Evolutionary conservation across 2,797 vertebrate genomes (phyloP), one percentile per base, ranked within the genome.

Genomic region (Acanthiza pusilla): DNA sequence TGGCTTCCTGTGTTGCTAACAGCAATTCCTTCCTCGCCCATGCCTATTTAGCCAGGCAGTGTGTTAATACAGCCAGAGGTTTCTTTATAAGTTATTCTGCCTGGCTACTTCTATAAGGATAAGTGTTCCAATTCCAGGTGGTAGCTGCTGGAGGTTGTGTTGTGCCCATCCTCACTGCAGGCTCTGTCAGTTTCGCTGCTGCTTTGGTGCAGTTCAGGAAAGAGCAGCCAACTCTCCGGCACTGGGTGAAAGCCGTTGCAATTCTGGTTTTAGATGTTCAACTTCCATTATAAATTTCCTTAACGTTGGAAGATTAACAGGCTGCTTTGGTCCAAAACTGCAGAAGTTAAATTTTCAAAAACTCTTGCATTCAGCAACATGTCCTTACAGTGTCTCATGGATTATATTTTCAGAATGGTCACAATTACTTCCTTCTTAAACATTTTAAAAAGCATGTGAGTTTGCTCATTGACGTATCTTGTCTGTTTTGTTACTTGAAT

Each of bases 171-270:
- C 16, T 72, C 25, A 9, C 29, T 78, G 50, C 66, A 78, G 66
- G 22, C 23, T 61, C 55, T n/a, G 0, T 54, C 53, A 60, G 13
- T 32, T 16, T 13, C 0, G 0, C 50, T 54, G 43, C 34, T 61
- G 50, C 58, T 87, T 61, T 72, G 38, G 19, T 55, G 55, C 22
- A 51, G 54, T 48, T 75, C 72, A 54, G 80, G 53, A 71, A 60
- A 22, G 72, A 55, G 36, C 13, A 27, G 43, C 61, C 60, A 70
- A 5, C 30, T 19, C 26, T 60, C 48, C 40, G 60, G 70, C 25
- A 3, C 0, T 15, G 55, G 8, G 30, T 68, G 58, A 53, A 77
- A 71, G 26, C 58, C 11, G 2, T 42, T 29, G 36, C 32, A 13
- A 2, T 63, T 92, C 80, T 36, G 42, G 16, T 22, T 61, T 83